Conservation (phyloP, 2,113 vertebrate genomes). For the Pseudorectes ferrugineus region DNA sequence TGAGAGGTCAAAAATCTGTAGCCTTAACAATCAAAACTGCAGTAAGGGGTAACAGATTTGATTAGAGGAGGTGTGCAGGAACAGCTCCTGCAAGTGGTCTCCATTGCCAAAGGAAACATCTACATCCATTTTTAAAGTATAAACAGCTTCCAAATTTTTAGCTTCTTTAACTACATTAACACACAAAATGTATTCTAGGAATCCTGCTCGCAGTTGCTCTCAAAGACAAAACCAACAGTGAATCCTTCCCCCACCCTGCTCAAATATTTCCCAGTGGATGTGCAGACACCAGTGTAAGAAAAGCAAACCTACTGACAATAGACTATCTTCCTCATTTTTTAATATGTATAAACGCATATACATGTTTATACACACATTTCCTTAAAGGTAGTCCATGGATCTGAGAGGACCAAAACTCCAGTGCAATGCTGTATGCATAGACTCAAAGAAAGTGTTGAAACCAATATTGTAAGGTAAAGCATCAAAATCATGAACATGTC, state of each 20-base stretch:
- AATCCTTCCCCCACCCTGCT: not conserved
- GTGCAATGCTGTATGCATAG: rapidly evolving
- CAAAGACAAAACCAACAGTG: not conserved
- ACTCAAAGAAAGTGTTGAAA: not conserved
- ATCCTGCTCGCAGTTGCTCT: not conserved
- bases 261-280: not conserved
- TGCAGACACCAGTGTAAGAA: not conserved
- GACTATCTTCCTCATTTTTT: not conserved
- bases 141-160: not conserved
- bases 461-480: not conserved
- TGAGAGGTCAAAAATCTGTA: not conserved
- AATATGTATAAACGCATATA: not conserved
- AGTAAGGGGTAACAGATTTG: not conserved
- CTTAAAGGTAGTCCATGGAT: not conserved
- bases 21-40: not conserved
- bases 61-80: not conserved
- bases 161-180: not conserved
- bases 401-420: not conserved
- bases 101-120: not conserved
- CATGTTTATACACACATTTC: not conserved
- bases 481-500: not conserved
- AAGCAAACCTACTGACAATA: not conserved
- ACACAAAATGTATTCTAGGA: not conserved
- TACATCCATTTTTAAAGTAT: not conserved
- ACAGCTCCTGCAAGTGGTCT: not conserved